These are phyloP conservation scores for Lycophotia porphyrea DNA, from an alignment of 2,888 invertebrate species.

Conservation along the genomic window DNA sequence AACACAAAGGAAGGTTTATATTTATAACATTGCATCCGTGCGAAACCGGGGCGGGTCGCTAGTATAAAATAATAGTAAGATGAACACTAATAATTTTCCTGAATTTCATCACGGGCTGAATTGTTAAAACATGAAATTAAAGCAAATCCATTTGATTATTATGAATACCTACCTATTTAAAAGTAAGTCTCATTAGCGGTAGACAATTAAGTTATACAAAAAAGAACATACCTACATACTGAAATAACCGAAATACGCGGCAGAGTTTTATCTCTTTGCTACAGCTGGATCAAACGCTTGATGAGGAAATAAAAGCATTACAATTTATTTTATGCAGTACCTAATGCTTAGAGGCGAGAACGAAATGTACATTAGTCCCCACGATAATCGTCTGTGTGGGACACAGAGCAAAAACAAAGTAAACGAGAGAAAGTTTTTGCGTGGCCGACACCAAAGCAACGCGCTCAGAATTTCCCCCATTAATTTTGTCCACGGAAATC, in stretches of 20 bases:
- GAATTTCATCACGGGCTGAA: background rate
- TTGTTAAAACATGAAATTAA: background rate
- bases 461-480: slow-evolving; percentile 72
- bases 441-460: slow-evolving; percentile 66
- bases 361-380: slow-evolving; percentile 62
- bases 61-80: no score
- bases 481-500: slow-evolving; percentile 74
- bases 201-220: background rate
- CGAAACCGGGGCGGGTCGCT: no score
- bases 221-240: background rate
- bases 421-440: slow-evolving; percentile 73
- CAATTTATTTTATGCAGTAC: slow-evolving; percentile 59
- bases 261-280: slow-evolving; percentile 9
- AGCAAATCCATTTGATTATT: background rate
- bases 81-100: no score
- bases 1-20: no score
- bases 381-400: slow-evolving; percentile 66
- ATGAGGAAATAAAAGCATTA: slow-evolving; percentile 56
- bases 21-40: no score
- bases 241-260: background rate
- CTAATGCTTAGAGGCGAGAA: slow-evolving; percentile 53
- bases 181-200: background rate
- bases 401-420: slow-evolving; percentile 67
- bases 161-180: background rate
- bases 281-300: slow-evolving; percentile 33